Percentiles rank a stretch among this genome's conserved stretches.
These are phyloP conservation scores for Rhea americana DNA, from an alignment of 2,113 vertebrate genomes.

Conservation along the genomic window DNA sequence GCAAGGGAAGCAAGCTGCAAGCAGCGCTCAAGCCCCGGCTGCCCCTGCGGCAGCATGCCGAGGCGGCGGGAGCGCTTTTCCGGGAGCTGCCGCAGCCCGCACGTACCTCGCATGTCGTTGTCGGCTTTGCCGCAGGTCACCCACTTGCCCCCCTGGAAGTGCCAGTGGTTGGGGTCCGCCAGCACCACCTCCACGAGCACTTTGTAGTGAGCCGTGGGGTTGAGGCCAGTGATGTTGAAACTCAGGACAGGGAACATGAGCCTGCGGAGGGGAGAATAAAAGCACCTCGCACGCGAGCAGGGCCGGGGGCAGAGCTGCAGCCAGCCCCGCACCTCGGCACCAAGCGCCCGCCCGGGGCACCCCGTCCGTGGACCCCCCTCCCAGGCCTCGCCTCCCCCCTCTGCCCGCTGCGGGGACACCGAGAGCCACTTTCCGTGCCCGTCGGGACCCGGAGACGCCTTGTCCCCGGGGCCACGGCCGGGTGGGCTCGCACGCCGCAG, in stretches of 20 bases:
- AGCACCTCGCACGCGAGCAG: not conserved
- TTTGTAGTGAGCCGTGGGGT: slow-evolving; percentile 95
- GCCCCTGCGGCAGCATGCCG: not conserved
- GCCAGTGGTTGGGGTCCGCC: slow-evolving; percentile 98
- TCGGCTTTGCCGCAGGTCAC: slow-evolving; percentile 98
- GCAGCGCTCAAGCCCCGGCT: accelerated
- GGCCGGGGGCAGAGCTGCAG: not conserved
- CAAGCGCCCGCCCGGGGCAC: too few relatives aligned
- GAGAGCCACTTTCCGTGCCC: not conserved
- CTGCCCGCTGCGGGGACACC: accelerated
- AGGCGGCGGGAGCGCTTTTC: not conserved
- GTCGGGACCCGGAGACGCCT: accelerated
- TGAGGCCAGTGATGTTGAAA: slow-evolving; percentile 97
- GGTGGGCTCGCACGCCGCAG: too few relatives aligned
- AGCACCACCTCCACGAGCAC: slow-evolving; percentile 95
- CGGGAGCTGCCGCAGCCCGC: not conserved
- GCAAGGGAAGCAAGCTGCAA: accelerated
- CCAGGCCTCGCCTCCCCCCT: not conserved
- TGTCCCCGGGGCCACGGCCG: too few relatives aligned
- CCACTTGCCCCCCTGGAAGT: slow-evolving; percentile 98
- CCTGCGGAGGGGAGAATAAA: slow-evolving; percentile 66
- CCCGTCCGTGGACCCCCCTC: too few relatives aligned
- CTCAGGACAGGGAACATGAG: slow-evolving; percentile 99
- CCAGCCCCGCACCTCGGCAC: too few relatives aligned
- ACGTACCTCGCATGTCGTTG: slow-evolving; percentile 97